Base-by-base conservation (phyloP, 2,113 vertebrate species). In the Cavia aperea region DNA sequence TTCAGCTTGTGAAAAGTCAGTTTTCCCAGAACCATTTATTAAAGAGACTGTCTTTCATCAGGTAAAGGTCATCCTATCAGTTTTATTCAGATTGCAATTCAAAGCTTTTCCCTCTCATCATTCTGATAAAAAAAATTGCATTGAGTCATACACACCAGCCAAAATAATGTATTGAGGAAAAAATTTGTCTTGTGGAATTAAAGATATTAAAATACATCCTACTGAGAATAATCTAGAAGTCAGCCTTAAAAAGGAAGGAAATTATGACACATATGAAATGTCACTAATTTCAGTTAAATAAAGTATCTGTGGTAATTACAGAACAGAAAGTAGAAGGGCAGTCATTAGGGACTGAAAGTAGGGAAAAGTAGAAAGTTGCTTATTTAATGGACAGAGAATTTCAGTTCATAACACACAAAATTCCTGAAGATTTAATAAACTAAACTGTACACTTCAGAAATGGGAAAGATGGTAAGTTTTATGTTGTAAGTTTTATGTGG, bases 61-160 rank as follows among this genome's bases (percentile, higher is more conserved):
- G 29, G 43, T 29, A 6, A 43, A 49, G 43, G 43, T 93, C 58
- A 89, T 89, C 62, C 83, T 89, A 39, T 86, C 62, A 62, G 2
- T 77, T 82, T 66, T 87, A 81, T 93, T 93, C 88, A 65, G 58
- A 91, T 89, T 66, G 54, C 16, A 68, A 68, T 36, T 81, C 82
- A 81, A 92, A 65, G 26, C 36, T 87, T 84, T 92, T 90, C 14
- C 54, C 26, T 79, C 24, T 93, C 39, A 86, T 90, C 83, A 89
- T 84, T 94, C 90, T 81, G 83, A 90, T 95, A 43, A 70, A 94
- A 92, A 95, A 93, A 95, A 95, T 95, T 94, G 90, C 93, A 43
- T 73, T 94, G 92, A 95, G 86, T 5, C 16, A 86, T 90, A 56
- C 66, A 90, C 68, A 92, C 15, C 21, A 73, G 13, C 70, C 26